These are phyloP conservation scores for Trissonchulus latispiculum DNA, from an alignment of 2,888 invertebrate species.

Conservation along the genomic window DNA sequence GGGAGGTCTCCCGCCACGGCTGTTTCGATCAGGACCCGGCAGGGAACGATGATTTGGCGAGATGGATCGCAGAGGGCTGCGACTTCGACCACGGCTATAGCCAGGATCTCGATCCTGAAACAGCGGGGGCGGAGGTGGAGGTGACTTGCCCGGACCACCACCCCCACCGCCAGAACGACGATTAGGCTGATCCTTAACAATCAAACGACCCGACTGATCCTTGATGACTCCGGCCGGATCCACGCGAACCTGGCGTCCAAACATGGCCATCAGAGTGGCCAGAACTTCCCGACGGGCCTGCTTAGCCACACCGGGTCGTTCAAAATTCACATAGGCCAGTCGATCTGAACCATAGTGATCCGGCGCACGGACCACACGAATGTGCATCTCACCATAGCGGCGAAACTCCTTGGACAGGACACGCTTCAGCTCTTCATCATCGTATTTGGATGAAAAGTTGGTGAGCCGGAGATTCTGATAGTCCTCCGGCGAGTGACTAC, in stretches of 20 bases:
- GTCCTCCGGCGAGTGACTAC: conserved; percentile 41
- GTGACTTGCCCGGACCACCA: neutral
- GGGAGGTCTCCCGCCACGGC: neutral
- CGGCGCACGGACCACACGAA: conserved; percentile 39
- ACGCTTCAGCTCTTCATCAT: conserved; percentile 35
- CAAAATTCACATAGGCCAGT: conserved; percentile 42
- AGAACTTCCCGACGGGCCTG: neutral
- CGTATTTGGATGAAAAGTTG: conserved; percentile 33
- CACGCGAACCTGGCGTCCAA: conserved; percentile 35
- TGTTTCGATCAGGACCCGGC: neutral
- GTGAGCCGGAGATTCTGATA: conserved; percentile 40
- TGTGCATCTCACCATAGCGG: conserved; percentile 34
- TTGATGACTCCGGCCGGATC: conserved; percentile 42
- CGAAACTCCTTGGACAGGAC: conserved; percentile 35
- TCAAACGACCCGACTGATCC: conserved; percentile 40
- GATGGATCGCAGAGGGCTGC: conserved; percentile 1
- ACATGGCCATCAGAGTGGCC: conserved; percentile 5
- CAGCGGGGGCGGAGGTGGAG: neutral
- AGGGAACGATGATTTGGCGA: neutral
- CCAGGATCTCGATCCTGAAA: neutral
- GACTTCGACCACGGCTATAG: neutral
- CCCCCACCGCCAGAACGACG: neutral
- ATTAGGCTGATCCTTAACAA: conserved; percentile 29
- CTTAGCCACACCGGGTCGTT: conserved; percentile 24
- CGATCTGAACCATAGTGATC: conserved; percentile 35